Evolutionary conservation across 2,888 invertebrate genomes (phyloP), one percentile per base, ranked within the genome.

Genomic region (Watsonalla binaria): DNA sequence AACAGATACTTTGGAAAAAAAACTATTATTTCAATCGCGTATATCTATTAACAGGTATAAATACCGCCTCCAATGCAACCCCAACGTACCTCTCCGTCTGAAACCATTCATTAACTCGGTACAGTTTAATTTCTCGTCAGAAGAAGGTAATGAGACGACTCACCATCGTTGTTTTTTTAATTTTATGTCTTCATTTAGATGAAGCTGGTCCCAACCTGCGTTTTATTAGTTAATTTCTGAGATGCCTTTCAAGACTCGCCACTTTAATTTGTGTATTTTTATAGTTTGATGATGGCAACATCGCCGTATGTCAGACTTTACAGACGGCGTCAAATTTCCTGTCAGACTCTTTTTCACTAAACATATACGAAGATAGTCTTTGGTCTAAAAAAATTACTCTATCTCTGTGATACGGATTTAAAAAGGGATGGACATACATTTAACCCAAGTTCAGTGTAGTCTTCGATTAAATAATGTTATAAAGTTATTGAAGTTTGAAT

Each of bases 61-160:
- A 14, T 61, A 51, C 77, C 83, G 46, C 65, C 69, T 84, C 83
- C 72, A 71, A 33, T 11, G 5, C 13, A 0, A 5, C 9, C 4
- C 24, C 6, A 39, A 54, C 39, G n/a, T 37, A 52, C 46, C 24
- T 65, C 62, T 51, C 6, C 9, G 62, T 56, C 58, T 59, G 59
- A 66, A 74, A 66, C 76, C 82, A 86, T 87, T 89, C 87, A 89
- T 89, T 89, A 85, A 87, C 81, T 84, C 78, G 54, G 80, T 85
- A 81, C 82, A 79, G 82, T 86, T 86, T 85, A 86, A 87, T 87
- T 37, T 86, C 84, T 78, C 82, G 78, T 84, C 85, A 78, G 82
- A 74, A 78, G 79, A 80, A 86, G 78, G 81, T 86, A 89, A 89
- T 86, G 88, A 88, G 84, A 77, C 85, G 81, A 72, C 71, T 66